Conservation (phyloP, 2,888 invertebrate genomes). For the Strigamia crassipes region DNA sequence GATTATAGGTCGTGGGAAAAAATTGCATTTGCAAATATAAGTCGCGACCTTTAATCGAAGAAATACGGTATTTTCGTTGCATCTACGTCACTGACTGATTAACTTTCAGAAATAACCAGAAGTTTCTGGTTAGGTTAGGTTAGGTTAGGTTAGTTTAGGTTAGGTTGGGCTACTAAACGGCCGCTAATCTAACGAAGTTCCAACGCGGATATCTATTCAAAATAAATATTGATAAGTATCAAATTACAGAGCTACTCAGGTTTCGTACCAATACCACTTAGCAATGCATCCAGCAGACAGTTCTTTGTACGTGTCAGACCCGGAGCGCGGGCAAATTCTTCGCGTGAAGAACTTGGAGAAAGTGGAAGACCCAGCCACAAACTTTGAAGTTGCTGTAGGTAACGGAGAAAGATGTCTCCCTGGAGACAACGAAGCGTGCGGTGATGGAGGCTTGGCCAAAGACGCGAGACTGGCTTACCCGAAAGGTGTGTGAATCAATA, state of each 20-base stretch:
- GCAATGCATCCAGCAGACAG: slow-evolving; percentile 93
- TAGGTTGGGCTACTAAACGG: no score
- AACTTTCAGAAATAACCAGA: no score
- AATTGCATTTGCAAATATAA: no score
- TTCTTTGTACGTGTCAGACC: slow-evolving; percentile 91
- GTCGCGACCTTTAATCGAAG: no score
- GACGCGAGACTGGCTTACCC: slow-evolving; percentile 94
- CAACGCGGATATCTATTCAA: no score
- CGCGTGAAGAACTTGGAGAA: slow-evolving; percentile 81
- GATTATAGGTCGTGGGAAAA: no score
- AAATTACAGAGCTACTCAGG: slow-evolving; percentile 74
- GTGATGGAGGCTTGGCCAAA: slow-evolving; percentile 89
- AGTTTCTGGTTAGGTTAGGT: no score
- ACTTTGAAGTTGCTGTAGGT: slow-evolving; percentile 94
- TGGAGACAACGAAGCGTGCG: slow-evolving; percentile 92
- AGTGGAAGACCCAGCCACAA: slow-evolving; percentile 82
- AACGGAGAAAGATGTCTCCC: slow-evolving; percentile 92
- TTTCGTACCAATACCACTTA: slow-evolving; percentile 96
- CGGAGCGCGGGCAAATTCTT: slow-evolving; percentile 92
- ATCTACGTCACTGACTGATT: no score
- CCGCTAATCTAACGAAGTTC: no score
- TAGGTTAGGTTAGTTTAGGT: no score
- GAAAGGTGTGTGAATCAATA: slow-evolving; percentile 68
- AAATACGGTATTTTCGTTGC: no score
- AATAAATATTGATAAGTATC: background rate